Evolutionary conservation across 2,113 vertebrate genomes (phyloP).

Genomic region (Phainopepla nitens): DNA sequence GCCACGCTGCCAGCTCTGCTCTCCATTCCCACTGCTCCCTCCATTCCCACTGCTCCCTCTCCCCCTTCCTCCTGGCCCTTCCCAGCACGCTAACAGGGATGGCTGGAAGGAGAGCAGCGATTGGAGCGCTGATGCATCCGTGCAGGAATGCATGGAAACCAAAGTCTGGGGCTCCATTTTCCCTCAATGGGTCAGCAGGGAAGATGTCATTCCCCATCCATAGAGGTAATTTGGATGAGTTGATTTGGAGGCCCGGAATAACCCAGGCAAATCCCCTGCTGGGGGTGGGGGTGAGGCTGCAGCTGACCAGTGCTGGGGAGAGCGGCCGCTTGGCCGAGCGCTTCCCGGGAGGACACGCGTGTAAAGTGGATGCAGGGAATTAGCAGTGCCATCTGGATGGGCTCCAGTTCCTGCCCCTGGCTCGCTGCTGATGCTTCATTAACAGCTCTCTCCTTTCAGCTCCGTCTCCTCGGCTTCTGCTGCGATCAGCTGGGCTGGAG

Average conservation of each 20-base stretch:
- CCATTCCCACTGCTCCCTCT: neutral
- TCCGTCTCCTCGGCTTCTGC: neutral
- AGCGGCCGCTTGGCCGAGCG: rapidly evolving
- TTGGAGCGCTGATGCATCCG: neutral
- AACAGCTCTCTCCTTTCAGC: constrained; percentile 27
- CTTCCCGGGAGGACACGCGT: neutral
- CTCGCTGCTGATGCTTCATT: constrained; percentile 36
- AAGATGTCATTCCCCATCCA: neutral
- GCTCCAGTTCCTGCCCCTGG: constrained; percentile 46
- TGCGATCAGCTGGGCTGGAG: neutral
- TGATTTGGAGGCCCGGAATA: neutral
- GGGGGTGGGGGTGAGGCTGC: neutral
- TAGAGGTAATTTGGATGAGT: rapidly evolving
- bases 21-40: neutral
- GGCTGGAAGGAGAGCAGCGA: neutral
- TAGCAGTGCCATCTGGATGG: neutral
- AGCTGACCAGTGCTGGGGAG: neutral
- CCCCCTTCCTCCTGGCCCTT: neutral
- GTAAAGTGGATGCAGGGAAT: neutral
- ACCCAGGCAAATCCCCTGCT: neutral
- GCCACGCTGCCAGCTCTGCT: neutral
- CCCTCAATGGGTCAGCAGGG: rapidly evolving
- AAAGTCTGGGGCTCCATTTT: neutral
- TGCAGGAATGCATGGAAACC: neutral
- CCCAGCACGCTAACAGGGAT: neutral